phyloP scores from a whole-genome alignment of 2,888 invertebrate species.

The Cosmia trapezina region DNA sequence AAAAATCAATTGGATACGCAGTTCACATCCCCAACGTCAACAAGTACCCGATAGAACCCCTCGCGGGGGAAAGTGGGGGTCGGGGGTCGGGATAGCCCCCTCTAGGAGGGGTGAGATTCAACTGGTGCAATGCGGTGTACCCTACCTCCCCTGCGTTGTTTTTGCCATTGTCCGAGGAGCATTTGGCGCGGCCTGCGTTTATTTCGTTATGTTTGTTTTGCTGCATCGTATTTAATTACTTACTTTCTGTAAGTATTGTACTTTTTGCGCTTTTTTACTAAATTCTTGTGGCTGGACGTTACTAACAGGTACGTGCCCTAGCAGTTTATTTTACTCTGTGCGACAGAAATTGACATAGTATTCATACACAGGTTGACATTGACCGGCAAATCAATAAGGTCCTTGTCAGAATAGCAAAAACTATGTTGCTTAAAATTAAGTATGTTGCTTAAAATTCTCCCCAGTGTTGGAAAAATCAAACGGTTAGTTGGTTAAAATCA shows the following conservation, averaged over 20 bases:
- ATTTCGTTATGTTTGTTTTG: conserved; percentile 79
- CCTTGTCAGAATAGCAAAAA: neutral
- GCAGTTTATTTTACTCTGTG: neutral
- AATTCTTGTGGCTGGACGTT: neutral
- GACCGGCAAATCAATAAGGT: neutral
- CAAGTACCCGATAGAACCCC: conserved; percentile 78
- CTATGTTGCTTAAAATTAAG: neutral
- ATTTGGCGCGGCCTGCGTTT: conserved; percentile 63
- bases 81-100: conserved; percentile 53
- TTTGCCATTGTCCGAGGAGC: conserved; percentile 60
- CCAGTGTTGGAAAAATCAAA: neutral
- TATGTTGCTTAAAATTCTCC: neutral
- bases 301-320: conserved; percentile 1
- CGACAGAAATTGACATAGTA: neutral
- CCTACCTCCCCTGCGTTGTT: conserved; percentile 66
- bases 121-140: conserved; percentile 90
- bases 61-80: conserved; percentile 55
- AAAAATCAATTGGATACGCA: conserved; percentile 75
- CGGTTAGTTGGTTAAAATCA: neutral
- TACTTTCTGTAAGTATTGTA: conserved; percentile 27
- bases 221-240: conserved; percentile 69
- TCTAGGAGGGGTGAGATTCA: conserved; percentile 84
- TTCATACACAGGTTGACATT: neutral
- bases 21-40: conserved; percentile 78
- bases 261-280: neutral